Base-by-base conservation (phyloP, 2,113 vertebrate genomes). In the Phalacrocorax aristotelis region DNA sequence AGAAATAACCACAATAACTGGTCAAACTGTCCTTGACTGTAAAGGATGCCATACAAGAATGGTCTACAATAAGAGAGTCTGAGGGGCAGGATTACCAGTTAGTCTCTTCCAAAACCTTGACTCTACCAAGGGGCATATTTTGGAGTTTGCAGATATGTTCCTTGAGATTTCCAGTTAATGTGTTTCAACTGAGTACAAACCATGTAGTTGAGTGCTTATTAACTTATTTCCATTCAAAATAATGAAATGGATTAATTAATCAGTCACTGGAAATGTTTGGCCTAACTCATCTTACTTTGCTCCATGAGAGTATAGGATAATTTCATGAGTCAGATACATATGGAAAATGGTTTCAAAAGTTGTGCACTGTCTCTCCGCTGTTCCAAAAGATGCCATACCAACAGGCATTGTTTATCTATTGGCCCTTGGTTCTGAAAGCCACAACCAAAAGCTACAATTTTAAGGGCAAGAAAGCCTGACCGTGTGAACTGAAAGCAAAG, bases 191-290 rank as follows among this genome's bases (percentile, higher is more conserved):
- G 61, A 69, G 4, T 38, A 61, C 30, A 74, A 74, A 55, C 16
- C 11, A 19, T 17, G 20, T 42, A 69, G n/a, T 34, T 66, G 36
- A 74, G 36, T 52, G 30, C 58, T 87, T 83, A 66, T 77, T 77
- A 91, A 40, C 12, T 9, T 65, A 69, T 91, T 91, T 91, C 20
- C 22, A 23, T 84, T 84, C 36, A 62, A 87, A 94, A 89, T 83
- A 77, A 74, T 61, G 54, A 77, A 70, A 74, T 44, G 65, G 12
- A 26, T 44, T 89, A 89, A 91, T 72, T 86, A 89, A 94, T 64
- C 38, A 23, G 51, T 83, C 17, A 38, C 23, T n/a, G 57, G 55
- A 90, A 92, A 62, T 57, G 11, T 34, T 93, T 61, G 13, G 81
- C 78, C 40, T 83, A 83, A 70, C 36, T 57, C 81, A 46, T 49